A percentile compares a stretch with the other conserved stretches of the same genome.
phyloP scores from a whole-genome alignment of 2,113 vertebrate species.

The Rhynchopsitta pachyrhyncha region DNA sequence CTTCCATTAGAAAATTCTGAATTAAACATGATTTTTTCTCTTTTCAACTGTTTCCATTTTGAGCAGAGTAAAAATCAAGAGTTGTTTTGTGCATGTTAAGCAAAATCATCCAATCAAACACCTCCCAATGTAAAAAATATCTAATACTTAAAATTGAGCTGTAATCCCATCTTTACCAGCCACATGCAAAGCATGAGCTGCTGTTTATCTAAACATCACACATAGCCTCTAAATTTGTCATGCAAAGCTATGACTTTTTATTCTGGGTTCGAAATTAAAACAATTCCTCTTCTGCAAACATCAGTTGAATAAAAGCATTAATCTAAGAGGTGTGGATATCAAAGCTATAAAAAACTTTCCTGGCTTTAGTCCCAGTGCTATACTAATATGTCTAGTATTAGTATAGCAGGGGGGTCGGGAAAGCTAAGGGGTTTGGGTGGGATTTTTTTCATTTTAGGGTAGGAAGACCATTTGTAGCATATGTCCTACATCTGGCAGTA shows the following conservation, averaged over 20 bases:
- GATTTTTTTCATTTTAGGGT: background rate
- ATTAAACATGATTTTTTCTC: background rate
- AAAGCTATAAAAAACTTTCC: background rate
- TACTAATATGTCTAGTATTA: background rate
- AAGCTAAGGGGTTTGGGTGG: background rate
- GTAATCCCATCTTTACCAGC: background rate
- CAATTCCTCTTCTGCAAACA: background rate
- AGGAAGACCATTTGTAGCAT: constrained; percentile 28
- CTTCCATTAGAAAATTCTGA: background rate
- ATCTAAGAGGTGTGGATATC: background rate
- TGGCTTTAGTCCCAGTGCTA: background rate
- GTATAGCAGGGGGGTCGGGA: background rate
- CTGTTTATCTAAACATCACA: background rate
- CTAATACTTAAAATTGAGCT: background rate
- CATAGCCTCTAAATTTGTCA: background rate
- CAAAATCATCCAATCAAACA: background rate
- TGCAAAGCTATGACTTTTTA: background rate
- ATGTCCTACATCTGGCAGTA: constrained; percentile 56
- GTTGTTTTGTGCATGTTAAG: background rate
- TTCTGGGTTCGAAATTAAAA: background rate
- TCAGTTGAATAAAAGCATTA: background rate
- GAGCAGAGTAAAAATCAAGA: background rate
- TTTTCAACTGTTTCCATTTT: background rate
- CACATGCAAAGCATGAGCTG: background rate
- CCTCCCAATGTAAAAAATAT: background rate